Evolutionary conservation across 1,140 invertebrate species (phyloP), one percentile per base, ranked within the genome.

Genomic region (Battus philenor): DNA sequence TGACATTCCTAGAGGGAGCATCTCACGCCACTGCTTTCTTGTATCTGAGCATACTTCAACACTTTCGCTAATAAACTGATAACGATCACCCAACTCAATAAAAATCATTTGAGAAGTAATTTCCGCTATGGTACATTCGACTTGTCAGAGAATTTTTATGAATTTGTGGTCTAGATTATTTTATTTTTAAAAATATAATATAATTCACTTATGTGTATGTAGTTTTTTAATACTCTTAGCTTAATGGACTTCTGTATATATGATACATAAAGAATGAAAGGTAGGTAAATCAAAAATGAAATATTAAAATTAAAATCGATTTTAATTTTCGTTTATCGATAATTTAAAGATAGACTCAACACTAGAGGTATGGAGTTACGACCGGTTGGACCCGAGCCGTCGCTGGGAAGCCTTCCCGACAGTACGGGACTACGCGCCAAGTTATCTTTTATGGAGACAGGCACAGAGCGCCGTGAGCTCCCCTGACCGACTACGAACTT

Each of bases 281-380:
- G n/a, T n/a, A n/a, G n/a, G n/a, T n/a, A n/a, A n/a, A n/a, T 24
- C 22, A 24, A 30, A 1, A 2, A 30, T 3, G 1, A 30, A 30
- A 38, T 12, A n/a, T n/a, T 22, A n/a, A n/a, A n/a, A n/a, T n/a
- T n/a, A n/a, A n/a, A n/a, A n/a, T n/a, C n/a, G n/a, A n/a, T n/a
- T n/a, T n/a, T 36, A 36, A 15, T 34, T 9, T 6, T 20, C 9
- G 18, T 36, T 22, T 38, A 64, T 58, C 55, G 57, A 56, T 53
- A 57, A 6, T 39, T 48, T 17, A 6, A 22, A 3, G 12, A 10
- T 2, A 12, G 26, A 29, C 6, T 50, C 68, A 57, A 65, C 75
- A 65, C 69, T 79, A 69, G 1, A 49, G 43, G 68, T 68, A 48
- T 72, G 59, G 63, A 59, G 60, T 71, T 68, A 71, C 68, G 59